Conservation (phyloP, 2,888 invertebrate genomes). For the Zootermopsis nevadensis region DNA sequence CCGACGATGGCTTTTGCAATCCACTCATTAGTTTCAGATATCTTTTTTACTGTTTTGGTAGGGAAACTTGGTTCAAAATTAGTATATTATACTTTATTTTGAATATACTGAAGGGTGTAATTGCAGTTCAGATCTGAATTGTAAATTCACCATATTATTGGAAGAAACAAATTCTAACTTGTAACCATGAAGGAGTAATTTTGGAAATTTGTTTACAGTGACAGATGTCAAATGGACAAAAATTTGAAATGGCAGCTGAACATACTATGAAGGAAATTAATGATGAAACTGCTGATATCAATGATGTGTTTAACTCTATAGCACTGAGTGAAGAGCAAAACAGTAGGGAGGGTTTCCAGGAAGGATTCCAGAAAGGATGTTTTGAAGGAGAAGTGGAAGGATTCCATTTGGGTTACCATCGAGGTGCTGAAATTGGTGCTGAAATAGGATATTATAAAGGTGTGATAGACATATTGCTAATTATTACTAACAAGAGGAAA, state of each 20-base stretch:
- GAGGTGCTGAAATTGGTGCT: conserved; percentile 79
- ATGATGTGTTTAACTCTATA: conserved; percentile 79
- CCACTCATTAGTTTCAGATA: no score
- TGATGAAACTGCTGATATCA: conserved; percentile 70
- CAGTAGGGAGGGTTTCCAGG: conserved; percentile 72
- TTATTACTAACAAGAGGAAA: conserved; percentile 52
- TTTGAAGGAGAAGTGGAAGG: conserved; percentile 72
- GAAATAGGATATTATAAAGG: no score
- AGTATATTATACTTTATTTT: no score
- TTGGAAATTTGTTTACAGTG: no score
- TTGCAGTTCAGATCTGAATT: no score
- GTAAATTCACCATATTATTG: no score
- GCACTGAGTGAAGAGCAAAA: conserved; percentile 76
- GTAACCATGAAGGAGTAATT: no score
- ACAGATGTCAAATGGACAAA: not conserved
- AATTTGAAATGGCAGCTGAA: not conserved
- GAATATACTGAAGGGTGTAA: no score
- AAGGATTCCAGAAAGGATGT: conserved; percentile 74
- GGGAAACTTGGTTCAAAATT: no score
- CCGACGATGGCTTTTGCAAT: no score
- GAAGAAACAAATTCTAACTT: no score
- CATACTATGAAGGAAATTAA: not conserved
- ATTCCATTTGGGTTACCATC: conserved; percentile 81
- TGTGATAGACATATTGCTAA: conserved; percentile 64
- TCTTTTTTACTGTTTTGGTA: no score